phyloP scores from a whole-genome alignment of 1,140 invertebrate genomes.

The Atta cephalotes region DNA sequence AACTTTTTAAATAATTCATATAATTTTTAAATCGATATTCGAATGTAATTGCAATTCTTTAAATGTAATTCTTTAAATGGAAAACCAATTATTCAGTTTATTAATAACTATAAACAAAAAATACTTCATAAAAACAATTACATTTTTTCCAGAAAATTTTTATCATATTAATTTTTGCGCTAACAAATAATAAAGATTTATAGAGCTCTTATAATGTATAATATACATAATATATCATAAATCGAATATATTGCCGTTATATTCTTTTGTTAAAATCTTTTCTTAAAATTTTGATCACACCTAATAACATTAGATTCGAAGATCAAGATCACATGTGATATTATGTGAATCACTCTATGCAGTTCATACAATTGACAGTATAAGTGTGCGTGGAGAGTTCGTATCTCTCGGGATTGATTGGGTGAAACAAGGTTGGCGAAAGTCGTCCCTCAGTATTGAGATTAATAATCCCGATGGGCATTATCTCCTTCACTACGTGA shows the following conservation, averaged over 20 bases:
- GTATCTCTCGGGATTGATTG: not conserved
- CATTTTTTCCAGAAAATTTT: not conserved
- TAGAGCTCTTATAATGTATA: not conserved
- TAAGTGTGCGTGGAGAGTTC: slow-evolving; percentile 5
- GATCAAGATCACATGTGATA: not conserved
- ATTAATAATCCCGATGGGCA: slow-evolving; percentile 55
- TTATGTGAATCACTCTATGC: not conserved
- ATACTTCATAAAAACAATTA: not conserved
- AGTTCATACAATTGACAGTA: not conserved
- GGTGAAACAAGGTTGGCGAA: slow-evolving; percentile 67
- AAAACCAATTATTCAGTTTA: not conserved
- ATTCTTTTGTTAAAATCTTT: not conserved
- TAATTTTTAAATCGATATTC: not conserved
- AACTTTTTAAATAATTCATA: slow-evolving; percentile 21
- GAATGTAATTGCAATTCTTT: not conserved
- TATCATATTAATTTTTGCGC: not conserved
- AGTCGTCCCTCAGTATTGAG: slow-evolving; percentile 47
- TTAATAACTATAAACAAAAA: slow-evolving; percentile 8
- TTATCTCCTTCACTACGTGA: slow-evolving; percentile 49
- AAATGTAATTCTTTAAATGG: not conserved
- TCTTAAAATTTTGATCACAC: not conserved
- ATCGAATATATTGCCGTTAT: not conserved
- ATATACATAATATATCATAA: not conserved
- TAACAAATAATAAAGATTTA: not conserved
- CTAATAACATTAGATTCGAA: not conserved